A percentile compares a stretch with the other conserved stretches of the same genome.
Conservation (phyloP, 64 coral and sea anemone species). For the Actinia tenebrosa region DNA sequence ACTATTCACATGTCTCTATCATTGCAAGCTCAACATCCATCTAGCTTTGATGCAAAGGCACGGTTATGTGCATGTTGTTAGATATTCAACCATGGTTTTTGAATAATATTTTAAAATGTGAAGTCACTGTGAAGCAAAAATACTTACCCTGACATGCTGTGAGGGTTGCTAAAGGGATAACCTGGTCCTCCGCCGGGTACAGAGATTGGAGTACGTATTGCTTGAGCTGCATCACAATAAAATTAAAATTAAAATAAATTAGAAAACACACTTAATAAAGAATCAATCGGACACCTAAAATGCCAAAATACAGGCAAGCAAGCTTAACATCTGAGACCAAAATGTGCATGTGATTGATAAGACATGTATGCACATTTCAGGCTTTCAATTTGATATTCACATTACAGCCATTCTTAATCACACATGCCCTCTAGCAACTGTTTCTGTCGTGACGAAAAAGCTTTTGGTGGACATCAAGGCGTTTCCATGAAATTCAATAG, state of each 20-base stretch:
- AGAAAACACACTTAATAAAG: background rate
- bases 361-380: no score
- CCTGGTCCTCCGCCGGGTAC: constrained; percentile 63
- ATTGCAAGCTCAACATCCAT: no score
- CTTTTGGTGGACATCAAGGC: no score
- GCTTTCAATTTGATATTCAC: background rate
- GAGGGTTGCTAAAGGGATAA: constrained; percentile 71
- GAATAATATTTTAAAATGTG: no score
- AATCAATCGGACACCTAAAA: background rate
- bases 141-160: constrained; percentile 74
- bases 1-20: no score
- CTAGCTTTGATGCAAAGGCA: no score
- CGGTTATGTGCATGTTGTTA: background rate
- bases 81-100: background rate
- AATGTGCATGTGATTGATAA: background rate
- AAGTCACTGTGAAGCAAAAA: no score
- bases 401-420: background rate
- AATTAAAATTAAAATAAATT: no score
- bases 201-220: constrained; percentile 73
- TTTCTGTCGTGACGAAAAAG: no score
- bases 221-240: constrained; percentile 37
- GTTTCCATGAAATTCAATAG: no score
- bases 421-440: no score
- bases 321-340: no score
- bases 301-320: background rate